Base-by-base conservation (phyloP, 2,797 vertebrate species). In the Brachyrhaphis roseni region DNA sequence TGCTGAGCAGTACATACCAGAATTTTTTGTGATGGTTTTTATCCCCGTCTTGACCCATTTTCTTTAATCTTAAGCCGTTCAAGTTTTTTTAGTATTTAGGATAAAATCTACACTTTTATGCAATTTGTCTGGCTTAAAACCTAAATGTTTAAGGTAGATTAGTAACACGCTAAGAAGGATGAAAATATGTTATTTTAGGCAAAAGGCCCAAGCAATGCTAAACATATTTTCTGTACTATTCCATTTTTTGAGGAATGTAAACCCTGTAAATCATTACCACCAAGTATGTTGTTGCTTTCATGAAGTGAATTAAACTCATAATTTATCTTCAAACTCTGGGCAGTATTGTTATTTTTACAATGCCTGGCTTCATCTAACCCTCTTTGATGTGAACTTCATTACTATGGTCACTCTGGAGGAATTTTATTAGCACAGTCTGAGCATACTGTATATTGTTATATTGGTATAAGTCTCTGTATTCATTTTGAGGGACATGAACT, bases 341-440 rank as follows among this genome's bases (percentile, higher is more conserved):
- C 46, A 66, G 43, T 34, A 49, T 84, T 6, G 36, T 80, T 84
- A 34, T 78, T 85, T 80, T 81, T 72, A 6, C 62, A 76, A 28
- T 0, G 26, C 64, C 70, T 57, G 76, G 45, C 43, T 78, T 12
- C 70, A 75, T 82, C 36, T n/a, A 75, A 66, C 64, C 53, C 84
- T 59, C 74, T 80, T 87, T 78, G 80, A 88, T 66, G 47, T 78
- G 62, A 87, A 84, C 87, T 79, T 83, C 71, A 86, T 2, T 53
- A 78, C 85, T 91, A 93, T 88, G 86, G 91, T 28, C 87, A 91
- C 85, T 46, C 62, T 78, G 41, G 72, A 82, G 92, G 91, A 94
- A 94, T 94, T 92, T 93, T 87, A 93, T 93, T 93, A 91, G 83
- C 57, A 59, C 64, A 49, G 64, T 77, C 70, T 46, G 71, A 82